phyloP scores from a whole-genome alignment of 1,140 invertebrate species.

The Calephelis nemesis region DNA sequence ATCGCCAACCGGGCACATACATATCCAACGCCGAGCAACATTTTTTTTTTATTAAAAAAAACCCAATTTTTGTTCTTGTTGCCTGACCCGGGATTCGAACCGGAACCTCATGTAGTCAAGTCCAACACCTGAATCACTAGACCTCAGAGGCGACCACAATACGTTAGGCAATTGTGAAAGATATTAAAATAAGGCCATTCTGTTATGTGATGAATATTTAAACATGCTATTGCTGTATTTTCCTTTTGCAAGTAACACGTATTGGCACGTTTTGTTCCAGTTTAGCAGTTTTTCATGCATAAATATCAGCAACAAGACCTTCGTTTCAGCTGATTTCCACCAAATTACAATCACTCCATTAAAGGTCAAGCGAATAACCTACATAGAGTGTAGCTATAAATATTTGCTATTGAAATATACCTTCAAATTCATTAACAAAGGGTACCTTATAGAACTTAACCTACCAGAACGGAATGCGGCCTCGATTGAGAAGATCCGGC shows the following conservation, averaged over 20 bases:
- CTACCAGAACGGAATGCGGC: conserved; percentile 9
- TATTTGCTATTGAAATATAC: neutral
- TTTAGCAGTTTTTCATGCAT: conserved; percentile 9
- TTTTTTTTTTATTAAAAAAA: no score
- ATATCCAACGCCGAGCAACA: no score
- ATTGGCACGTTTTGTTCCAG: conserved; percentile 6
- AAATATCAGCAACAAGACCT: conserved; percentile 15
- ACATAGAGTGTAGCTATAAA: conserved; percentile 11
- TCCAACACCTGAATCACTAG: no score
- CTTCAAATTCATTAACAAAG: neutral
- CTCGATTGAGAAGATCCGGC: conserved; percentile 8
- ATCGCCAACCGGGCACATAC: no score
- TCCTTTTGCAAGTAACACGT: neutral
- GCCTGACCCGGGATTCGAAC: no score
- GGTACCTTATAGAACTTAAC: conserved; percentile 1
- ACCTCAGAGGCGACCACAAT: no score
- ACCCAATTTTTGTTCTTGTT: no score
- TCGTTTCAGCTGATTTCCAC: conserved; percentile 15
- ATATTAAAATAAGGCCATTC: no score
- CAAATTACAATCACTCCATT: conserved; percentile 10
- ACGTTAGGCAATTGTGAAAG: no score
- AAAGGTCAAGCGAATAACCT: conserved; percentile 9
- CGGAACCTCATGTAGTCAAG: no score
- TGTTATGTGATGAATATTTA: no score
- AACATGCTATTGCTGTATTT: neutral